Evolutionary conservation across 2,888 invertebrate genomes (phyloP).

Genomic region (Andricus curvator): DNA sequence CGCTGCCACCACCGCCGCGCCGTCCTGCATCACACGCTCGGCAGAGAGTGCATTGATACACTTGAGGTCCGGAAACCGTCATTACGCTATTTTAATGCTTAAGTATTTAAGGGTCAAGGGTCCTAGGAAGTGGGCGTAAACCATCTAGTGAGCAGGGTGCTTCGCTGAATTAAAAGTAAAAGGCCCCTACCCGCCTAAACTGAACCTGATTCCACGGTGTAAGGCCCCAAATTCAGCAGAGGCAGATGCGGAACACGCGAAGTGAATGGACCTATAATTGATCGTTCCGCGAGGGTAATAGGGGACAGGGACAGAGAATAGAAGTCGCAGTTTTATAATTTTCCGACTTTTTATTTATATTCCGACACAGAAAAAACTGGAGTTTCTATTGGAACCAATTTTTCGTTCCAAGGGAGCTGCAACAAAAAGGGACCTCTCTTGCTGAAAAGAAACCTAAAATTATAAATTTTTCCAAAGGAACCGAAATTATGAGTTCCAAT

Average conservation of each 20-base stretch:
- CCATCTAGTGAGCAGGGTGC: constrained; percentile 56
- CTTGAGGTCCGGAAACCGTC: constrained; percentile 71
- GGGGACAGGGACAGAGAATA: neutral
- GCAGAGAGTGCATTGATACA: constrained; percentile 58
- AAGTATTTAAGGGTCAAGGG: constrained; percentile 71
- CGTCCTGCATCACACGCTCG: constrained; percentile 26
- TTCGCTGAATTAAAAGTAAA: constrained; percentile 52
- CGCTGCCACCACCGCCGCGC: neutral
- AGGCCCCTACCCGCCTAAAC: constrained; percentile 51
- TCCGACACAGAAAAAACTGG: too few relatives aligned
- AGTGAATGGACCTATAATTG: constrained; percentile 44
- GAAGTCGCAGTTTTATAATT: neutral
- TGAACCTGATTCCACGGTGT: constrained; percentile 50
- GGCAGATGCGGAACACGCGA: constrained; percentile 50
- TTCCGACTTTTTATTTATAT: neutral
- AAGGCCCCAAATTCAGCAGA: constrained; percentile 46
- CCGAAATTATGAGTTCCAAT: too few relatives aligned
- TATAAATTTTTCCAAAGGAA: too few relatives aligned
- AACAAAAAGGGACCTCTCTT: too few relatives aligned
- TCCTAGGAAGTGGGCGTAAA: constrained; percentile 72
- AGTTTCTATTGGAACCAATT: too few relatives aligned
- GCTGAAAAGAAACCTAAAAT: too few relatives aligned
- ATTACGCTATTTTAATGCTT: constrained; percentile 74
- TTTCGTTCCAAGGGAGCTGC: too few relatives aligned
- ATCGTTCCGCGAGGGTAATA: neutral